Percentiles rank a stretch among this genome's conserved stretches.
Evolutionary conservation across 2,888 invertebrate species (phyloP).

Genomic region (Spodoptera littoralis): DNA sequence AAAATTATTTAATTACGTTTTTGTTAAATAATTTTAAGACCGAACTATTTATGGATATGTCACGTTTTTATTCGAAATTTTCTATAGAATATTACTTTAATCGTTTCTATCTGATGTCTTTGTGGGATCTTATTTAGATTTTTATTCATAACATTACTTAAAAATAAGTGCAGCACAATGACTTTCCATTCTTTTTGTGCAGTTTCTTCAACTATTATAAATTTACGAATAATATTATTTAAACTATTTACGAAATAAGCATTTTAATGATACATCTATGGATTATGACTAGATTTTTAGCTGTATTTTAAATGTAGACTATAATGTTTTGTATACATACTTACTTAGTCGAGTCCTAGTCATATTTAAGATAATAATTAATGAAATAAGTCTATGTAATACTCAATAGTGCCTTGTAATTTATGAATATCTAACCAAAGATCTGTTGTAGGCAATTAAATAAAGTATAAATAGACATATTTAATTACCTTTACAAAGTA

Average conservation of each 20-base stretch:
- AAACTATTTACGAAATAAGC: constrained; percentile 33
- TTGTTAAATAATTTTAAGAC: constrained; percentile 49
- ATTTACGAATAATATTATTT: background rate
- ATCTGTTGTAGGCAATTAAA: constrained; percentile 21
- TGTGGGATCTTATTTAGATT: constrained; percentile 30
- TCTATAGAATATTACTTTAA: constrained; percentile 24
- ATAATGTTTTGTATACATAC: constrained; percentile 18
- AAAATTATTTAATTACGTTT: constrained; percentile 56
- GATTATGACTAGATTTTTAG: constrained; percentile 33
- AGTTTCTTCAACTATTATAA: background rate
- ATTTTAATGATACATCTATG: constrained; percentile 42
- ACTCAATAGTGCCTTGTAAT: constrained; percentile 39
- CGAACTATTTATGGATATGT: constrained; percentile 18
- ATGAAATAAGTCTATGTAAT: constrained; percentile 18
- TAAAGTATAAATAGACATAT: constrained; percentile 1
- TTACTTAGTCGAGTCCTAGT: constrained; percentile 56
- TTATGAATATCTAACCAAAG: constrained; percentile 47
- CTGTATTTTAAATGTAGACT: constrained; percentile 14
- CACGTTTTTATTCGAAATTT: constrained; percentile 28
- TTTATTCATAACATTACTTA: constrained; percentile 3
- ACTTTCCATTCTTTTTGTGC: constrained; percentile 41
- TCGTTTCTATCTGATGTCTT: constrained; percentile 38
- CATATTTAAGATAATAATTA: constrained; percentile 42
- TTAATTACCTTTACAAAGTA: constrained; percentile 5
- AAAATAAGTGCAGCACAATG: constrained; percentile 8